phyloP scores from a whole-genome alignment of 2,113 vertebrate genomes.

The Eptesicus fuscus region DNA sequence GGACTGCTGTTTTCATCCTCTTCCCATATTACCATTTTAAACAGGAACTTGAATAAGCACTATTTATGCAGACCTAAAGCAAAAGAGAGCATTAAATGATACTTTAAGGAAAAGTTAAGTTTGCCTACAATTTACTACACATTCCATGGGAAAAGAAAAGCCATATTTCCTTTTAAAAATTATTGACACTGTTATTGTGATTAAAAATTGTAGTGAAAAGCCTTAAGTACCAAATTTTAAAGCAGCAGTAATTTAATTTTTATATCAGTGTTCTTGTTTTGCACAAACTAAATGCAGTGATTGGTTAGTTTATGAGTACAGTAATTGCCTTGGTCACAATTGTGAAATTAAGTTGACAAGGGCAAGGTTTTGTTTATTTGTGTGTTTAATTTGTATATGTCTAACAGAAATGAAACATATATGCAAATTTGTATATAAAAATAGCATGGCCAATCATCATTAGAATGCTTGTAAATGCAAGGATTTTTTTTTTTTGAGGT shows the following conservation, averaged over 20 bases:
- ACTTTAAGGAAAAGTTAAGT: conserved; percentile 53
- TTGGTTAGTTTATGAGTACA: conserved; percentile 66
- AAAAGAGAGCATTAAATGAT: conserved; percentile 70
- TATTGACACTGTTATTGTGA: conserved; percentile 54
- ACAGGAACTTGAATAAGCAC: conserved; percentile 74
- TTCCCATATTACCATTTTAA: conserved; percentile 58
- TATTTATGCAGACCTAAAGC: conserved; percentile 60
- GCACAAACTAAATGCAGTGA: conserved; percentile 75
- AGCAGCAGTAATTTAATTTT: conserved; percentile 77
- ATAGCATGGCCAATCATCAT: conserved; percentile 78
- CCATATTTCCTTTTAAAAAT: conserved; percentile 74
- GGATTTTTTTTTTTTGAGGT: conserved; percentile 79
- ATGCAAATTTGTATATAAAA: conserved; percentile 84
- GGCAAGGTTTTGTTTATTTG: conserved; percentile 69
- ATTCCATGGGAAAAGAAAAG: conserved; percentile 76
- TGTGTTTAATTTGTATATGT: conserved; percentile 71
- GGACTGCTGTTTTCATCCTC: conserved; percentile 65
- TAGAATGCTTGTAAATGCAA: conserved; percentile 81
- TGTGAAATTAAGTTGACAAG: conserved; percentile 69
- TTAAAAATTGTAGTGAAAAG: conserved; percentile 83
- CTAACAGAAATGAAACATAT: conserved; percentile 77
- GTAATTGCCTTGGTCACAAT: conserved; percentile 65
- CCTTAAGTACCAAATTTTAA: conserved; percentile 81
- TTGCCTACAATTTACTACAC: conserved; percentile 67
- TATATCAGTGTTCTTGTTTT: conserved; percentile 77